These are phyloP conservation scores for Eudyptes chrysolophus DNA, from an alignment of 2,113 vertebrate genomes.

Conservation along the genomic window DNA sequence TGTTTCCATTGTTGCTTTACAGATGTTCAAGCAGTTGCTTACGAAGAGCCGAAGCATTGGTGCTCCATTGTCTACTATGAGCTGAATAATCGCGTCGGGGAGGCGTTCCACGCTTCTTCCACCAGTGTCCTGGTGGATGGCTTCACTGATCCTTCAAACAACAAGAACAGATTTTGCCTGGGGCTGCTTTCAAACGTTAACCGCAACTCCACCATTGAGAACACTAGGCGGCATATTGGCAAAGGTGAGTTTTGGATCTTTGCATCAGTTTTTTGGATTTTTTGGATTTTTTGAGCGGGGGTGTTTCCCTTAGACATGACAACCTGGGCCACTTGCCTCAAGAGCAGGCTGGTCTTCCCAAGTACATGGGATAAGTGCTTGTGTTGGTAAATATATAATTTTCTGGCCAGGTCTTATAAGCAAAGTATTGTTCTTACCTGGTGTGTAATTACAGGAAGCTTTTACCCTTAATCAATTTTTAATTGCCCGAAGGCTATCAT, in stretches of 20 bases:
- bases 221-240: conserved; percentile 95
- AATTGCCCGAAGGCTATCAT: background rate
- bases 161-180: conserved; percentile 97
- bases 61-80: conserved; percentile 99
- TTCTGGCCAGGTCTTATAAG: background rate
- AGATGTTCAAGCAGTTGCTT: conserved; percentile 98
- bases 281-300: rapidly evolving
- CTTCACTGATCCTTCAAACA: conserved; percentile 99
- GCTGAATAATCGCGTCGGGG: conserved; percentile 96
- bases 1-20: conserved; percentile 59
- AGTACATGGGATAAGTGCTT: background rate
- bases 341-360: background rate
- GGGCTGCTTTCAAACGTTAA: conserved; percentile 98
- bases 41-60: conserved; percentile 98
- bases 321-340: background rate
- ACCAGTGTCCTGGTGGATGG: conserved; percentile 96
- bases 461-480: conserved; percentile 9
- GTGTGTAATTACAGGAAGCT: background rate
- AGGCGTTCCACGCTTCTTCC: conserved; percentile 96
- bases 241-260: conserved; percentile 80
- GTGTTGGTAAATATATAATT: background rate
- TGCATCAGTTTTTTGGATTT: rapidly evolving
- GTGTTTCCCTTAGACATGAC: rapidly evolving
- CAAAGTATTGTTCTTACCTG: background rate
- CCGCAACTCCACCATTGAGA: conserved; percentile 99